Conservation (phyloP, 2,113 vertebrate species). For the Erythrocercus mccallii region DNA sequence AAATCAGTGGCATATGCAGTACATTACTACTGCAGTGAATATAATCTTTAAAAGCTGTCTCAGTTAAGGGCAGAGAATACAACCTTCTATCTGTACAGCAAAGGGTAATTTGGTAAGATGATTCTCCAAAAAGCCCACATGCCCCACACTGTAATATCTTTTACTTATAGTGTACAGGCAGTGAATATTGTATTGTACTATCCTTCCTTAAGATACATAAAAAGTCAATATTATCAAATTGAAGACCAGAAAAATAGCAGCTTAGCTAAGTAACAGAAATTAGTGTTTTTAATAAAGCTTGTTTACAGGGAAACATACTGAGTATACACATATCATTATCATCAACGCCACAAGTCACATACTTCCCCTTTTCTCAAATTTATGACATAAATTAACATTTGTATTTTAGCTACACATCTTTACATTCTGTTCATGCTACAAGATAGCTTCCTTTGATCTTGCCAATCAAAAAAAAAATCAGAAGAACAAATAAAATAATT, state of each 20-base stretch:
- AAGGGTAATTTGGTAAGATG: background rate
- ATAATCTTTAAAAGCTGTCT: background rate
- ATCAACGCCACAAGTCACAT: background rate
- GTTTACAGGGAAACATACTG: background rate
- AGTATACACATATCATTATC: background rate
- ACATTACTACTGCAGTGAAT: background rate
- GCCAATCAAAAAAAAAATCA: rapidly evolving
- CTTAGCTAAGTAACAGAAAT: background rate
- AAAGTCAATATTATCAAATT: background rate
- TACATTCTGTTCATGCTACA: background rate
- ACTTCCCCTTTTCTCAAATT: background rate
- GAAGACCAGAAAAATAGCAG: background rate
- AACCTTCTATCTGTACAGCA: background rate
- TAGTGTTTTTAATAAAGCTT: background rate
- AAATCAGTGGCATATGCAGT: background rate
- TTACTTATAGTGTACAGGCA: background rate
- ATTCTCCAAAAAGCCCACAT: background rate
- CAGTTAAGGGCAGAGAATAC: background rate
- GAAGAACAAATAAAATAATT: background rate
- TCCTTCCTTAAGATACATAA: background rate
- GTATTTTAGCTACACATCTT: background rate
- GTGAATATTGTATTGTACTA: background rate
- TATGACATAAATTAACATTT: background rate
- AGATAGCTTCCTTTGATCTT: background rate
- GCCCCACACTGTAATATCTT: background rate